Conservation (phyloP, 2,113 vertebrate genomes). For the Apeltes quadracus region DNA sequence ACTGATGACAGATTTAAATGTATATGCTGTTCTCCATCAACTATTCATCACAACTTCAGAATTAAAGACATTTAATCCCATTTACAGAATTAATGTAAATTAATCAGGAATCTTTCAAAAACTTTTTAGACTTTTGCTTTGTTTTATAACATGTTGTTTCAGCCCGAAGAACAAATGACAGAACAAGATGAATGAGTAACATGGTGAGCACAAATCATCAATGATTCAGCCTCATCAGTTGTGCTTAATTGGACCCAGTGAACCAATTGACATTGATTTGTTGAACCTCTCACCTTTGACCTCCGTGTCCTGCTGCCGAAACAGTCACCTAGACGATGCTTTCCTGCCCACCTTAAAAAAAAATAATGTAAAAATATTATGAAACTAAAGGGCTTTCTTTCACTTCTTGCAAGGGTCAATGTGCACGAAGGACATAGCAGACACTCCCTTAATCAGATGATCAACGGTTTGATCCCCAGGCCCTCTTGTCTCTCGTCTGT, state of each 20-base stretch:
- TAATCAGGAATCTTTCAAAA: background rate
- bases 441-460: background rate
- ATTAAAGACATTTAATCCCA: background rate
- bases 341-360: background rate
- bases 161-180: conserved; percentile 5
- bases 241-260: conserved; percentile 35
- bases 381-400: background rate
- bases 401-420: background rate
- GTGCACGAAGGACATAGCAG: background rate
- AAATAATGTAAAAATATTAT: background rate
- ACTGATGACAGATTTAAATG: conserved; percentile 23
- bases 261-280: conserved; percentile 50
- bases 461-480: background rate
- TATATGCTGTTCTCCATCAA: background rate
- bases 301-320: background rate
- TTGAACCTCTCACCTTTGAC: conserved; percentile 44
- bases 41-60: background rate
- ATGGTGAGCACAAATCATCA: conserved; percentile 22
- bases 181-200: conserved; percentile 18
- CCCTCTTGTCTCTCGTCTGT: background rate
- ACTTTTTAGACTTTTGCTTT: background rate
- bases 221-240: conserved; percentile 13
- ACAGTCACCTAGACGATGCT: background rate
- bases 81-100: background rate
- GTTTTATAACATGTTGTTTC: background rate